phyloP scores from a whole-genome alignment of 2,888 invertebrate species.

The Ornithoptera priamus region DNA sequence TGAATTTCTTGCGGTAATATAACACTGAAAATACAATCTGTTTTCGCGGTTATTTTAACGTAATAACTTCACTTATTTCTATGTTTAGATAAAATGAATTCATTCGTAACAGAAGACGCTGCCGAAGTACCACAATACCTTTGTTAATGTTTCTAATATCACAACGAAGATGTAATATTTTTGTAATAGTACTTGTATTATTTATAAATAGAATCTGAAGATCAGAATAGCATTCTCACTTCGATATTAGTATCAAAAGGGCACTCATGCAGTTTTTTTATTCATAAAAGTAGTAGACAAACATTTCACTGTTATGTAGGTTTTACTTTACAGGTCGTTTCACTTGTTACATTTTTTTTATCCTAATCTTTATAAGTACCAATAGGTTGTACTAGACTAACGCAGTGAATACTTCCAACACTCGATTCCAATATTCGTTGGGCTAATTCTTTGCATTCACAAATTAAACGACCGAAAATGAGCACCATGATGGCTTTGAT shows the following conservation, averaged over 20 bases:
- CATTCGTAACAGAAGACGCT: no score
- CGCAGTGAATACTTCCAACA: conserved; percentile 15
- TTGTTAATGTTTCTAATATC: no score
- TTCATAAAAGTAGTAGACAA: no score
- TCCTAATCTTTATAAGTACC: not conserved
- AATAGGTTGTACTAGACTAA: not conserved
- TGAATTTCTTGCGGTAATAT: conserved; percentile 13
- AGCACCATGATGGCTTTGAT: conserved; percentile 50
- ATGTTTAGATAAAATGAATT: not conserved
- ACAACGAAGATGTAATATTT: no score
- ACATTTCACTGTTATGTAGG: no score
- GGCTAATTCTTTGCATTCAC: conserved; percentile 42
- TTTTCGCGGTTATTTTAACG: not conserved
- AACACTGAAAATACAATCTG: conserved; percentile 4
- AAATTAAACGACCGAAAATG: conserved; percentile 52
- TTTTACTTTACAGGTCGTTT: no score
- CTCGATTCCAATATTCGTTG: conserved; percentile 25
- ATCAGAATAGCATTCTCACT: no score
- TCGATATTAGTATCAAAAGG: no score
- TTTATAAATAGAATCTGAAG: no score
- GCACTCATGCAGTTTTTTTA: no score
- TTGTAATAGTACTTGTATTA: no score
- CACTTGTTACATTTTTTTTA: not conserved
- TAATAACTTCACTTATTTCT: not conserved
- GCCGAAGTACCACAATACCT: no score